A percentile compares a stretch with the other conserved stretches of the same genome.
phyloP scores from a whole-genome alignment of 2,113 vertebrate species.

The Mesembrinibis cayennensis region DNA sequence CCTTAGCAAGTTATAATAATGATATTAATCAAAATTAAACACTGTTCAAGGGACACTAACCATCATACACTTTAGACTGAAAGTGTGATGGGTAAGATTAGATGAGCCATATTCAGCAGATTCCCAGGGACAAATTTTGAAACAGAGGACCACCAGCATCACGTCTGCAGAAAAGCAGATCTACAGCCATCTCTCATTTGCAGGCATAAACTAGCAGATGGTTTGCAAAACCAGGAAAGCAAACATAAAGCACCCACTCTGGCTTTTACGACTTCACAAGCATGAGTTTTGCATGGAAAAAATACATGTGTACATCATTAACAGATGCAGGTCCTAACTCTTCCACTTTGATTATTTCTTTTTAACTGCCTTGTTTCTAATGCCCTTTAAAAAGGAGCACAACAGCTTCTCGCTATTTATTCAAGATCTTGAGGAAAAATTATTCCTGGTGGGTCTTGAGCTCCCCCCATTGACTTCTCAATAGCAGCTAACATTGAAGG shows the following conservation, averaged over 20 bases:
- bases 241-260: background rate
- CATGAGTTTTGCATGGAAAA: background rate
- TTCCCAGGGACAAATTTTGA: background rate
- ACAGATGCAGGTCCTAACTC: background rate
- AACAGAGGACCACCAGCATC: background rate
- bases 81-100: background rate
- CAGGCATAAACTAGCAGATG: slow-evolving; percentile 33
- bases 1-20: background rate
- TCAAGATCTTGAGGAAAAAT: background rate
- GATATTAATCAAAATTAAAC: background rate
- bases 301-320: background rate
- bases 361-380: slow-evolving; percentile 35
- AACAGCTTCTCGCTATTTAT: background rate
- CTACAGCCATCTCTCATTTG: background rate
- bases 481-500: background rate
- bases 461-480: slow-evolving; percentile 51
- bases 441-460: slow-evolving; percentile 41
- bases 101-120: background rate
- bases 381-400: background rate
- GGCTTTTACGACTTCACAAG: slow-evolving; percentile 8
- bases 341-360: slow-evolving; percentile 29
- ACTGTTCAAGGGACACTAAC: background rate
- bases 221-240: background rate
- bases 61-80: background rate
- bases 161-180: background rate